These are phyloP conservation scores for Lampropteryx suffumata DNA, from an alignment of 2,888 invertebrate genomes.

Conservation along the genomic window DNA sequence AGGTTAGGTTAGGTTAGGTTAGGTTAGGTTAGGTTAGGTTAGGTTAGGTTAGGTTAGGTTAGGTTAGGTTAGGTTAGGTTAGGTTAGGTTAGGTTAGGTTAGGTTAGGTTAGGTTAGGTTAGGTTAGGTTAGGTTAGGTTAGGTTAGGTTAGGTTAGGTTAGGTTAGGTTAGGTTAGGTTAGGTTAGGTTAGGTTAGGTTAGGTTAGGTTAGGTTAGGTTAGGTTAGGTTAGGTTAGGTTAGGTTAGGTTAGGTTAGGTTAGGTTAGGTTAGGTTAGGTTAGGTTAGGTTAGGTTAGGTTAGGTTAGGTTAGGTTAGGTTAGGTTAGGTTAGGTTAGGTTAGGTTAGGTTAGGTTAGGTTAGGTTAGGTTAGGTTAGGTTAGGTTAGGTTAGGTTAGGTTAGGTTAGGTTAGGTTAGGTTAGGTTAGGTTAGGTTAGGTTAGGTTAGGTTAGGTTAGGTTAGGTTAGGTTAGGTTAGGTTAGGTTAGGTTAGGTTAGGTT, in stretches of 20 bases:
- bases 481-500: no score
- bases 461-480: no score
- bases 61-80: constrained; percentile 23
- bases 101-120: constrained; percentile 28
- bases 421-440: no score
- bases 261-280: constrained; percentile 23
- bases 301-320: constrained; percentile 18
- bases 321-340: constrained; percentile 24
- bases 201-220: constrained; percentile 19
- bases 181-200: constrained; percentile 22
- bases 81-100: no score
- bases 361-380: constrained; percentile 27
- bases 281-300: constrained; percentile 13
- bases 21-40: constrained; percentile 24
- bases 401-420: no score
- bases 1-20: constrained; percentile 20
- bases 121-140: constrained; percentile 34
- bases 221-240: constrained; percentile 25
- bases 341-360: constrained; percentile 23
- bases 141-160: constrained; percentile 35
- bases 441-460: no score
- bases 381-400: no score
- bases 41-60: constrained; percentile 25
- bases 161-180: constrained; percentile 33
- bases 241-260: constrained; percentile 29